These are phyloP conservation scores for Butorides virescens DNA, from an alignment of 2,113 vertebrate genomes.

Conservation along the genomic window DNA sequence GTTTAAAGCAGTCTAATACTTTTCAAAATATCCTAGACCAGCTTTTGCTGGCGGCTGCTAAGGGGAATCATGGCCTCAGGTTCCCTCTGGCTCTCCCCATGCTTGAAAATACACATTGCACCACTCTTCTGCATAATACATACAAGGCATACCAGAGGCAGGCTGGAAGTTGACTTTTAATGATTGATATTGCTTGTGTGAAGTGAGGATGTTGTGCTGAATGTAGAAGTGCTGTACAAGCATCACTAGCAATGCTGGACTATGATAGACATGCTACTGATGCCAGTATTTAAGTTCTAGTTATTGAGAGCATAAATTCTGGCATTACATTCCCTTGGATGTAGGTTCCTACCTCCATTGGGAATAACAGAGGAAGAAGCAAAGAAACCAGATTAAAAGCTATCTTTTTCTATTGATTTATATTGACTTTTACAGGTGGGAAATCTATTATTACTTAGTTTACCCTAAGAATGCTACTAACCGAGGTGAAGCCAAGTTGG, in stretches of 20 bases:
- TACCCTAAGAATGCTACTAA: background rate
- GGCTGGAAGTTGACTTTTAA: background rate
- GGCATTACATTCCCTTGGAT: background rate
- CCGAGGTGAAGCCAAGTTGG: background rate
- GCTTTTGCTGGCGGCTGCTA: background rate
- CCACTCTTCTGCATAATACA: background rate
- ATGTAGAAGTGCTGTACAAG: background rate
- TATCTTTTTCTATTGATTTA: background rate
- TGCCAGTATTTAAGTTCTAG: background rate
- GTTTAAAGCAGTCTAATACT: background rate
- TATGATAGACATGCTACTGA: background rate
- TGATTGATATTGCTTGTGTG: background rate
- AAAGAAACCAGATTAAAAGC: background rate
- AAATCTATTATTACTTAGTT: background rate
- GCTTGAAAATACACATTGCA: background rate
- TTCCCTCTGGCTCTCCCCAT: background rate
- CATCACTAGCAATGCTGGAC: background rate
- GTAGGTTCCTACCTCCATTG: background rate
- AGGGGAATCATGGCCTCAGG: background rate
- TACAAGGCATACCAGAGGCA: background rate
- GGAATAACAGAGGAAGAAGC: background rate
- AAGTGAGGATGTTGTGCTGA: background rate
- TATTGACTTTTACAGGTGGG: background rate
- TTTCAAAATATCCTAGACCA: background rate
- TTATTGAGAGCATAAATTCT: background rate